Base-by-base conservation (phyloP, 2,888 invertebrate genomes). In the Acleris holmiana region DNA sequence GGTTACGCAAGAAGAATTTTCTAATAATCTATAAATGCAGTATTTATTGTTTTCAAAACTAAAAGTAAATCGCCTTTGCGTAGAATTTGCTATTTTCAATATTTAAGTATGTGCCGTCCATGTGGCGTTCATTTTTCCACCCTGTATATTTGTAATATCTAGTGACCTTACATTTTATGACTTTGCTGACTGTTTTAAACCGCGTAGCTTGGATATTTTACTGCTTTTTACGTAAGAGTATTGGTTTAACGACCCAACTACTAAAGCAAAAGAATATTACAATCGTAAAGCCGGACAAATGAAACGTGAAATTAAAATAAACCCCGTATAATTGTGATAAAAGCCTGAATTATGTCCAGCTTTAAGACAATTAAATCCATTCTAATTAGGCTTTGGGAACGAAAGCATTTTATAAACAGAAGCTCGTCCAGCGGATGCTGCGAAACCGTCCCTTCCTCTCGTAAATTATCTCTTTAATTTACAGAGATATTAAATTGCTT, bases 401-500 rank as follows among this genome's bases (percentile, higher is more conserved):
- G 69, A 71, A 77, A 81, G 77, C 76, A 72, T 74, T 78, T 76
- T 70, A 69, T 70, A 71, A 76, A 78, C 72, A 78, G 73, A 73
- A 74, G 71, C 68, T 76, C 72, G 72, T 69, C 70, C 66, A 59
- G 53, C 53, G 53, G 47, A 58, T 58, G 54, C 35, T 48, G 44
- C 49, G 44, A 17, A 46, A 47, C 29, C 48, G 59, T 59, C 59
- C 60, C 55, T 65, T 65, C 46, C 44, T 35, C 50, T 48, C 18
- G 41, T 65, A 55, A 65, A 60, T 60, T 60, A 55, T 55, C 4
- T 60, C 44, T 15, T 55, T 44, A 65, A 60, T 55, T 60, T 59
- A 55, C 64, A 35, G 35, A 29, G 53, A 53, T 64, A 59, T 59
- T 49, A 59, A 64, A 64, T 54, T 58, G 53, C 41, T 51, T 57